phyloP scores from a whole-genome alignment of 2,113 vertebrate genomes.

The Bubo bubo region DNA sequence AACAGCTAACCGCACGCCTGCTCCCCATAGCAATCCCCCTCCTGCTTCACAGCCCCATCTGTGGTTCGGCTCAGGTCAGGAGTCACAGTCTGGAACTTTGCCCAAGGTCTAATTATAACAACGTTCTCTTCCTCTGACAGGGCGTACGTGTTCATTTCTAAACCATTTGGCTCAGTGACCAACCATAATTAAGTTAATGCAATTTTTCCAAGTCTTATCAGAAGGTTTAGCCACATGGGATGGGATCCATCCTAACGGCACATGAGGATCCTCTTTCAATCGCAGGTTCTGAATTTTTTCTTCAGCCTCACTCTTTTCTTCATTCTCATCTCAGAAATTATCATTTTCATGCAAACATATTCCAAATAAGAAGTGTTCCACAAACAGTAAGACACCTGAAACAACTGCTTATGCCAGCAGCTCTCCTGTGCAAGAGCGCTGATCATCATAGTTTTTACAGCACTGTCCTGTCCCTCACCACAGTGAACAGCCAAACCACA shows the following conservation, averaged over 20 bases:
- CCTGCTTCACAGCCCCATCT: background rate
- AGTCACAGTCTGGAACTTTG: slow-evolving; percentile 43
- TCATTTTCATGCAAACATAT: background rate
- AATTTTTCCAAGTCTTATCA: slow-evolving; percentile 57
- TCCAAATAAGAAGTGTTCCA: background rate
- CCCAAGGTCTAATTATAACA: slow-evolving; percentile 60
- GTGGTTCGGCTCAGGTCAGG: slow-evolving; percentile 39
- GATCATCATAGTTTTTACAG: background rate
- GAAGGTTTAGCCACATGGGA: slow-evolving; percentile 7
- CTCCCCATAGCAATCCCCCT: background rate
- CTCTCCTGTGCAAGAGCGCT: background rate
- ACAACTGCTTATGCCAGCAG: background rate
- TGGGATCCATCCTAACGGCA: background rate
- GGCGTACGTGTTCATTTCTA: slow-evolving; percentile 32
- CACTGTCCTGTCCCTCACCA: background rate
- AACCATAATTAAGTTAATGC: slow-evolving; percentile 53
- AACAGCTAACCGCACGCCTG: background rate
- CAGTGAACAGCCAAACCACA: background rate
- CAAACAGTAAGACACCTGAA: background rate
- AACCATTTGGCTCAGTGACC: slow-evolving; percentile 54
- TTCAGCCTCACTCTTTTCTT: background rate
- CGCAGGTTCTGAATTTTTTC: background rate
- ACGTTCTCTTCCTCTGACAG: slow-evolving; percentile 46
- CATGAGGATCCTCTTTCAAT: background rate
- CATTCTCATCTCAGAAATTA: background rate